phyloP scores from a whole-genome alignment of 2,113 vertebrate species.

The Chlorocebus sabaeus region DNA sequence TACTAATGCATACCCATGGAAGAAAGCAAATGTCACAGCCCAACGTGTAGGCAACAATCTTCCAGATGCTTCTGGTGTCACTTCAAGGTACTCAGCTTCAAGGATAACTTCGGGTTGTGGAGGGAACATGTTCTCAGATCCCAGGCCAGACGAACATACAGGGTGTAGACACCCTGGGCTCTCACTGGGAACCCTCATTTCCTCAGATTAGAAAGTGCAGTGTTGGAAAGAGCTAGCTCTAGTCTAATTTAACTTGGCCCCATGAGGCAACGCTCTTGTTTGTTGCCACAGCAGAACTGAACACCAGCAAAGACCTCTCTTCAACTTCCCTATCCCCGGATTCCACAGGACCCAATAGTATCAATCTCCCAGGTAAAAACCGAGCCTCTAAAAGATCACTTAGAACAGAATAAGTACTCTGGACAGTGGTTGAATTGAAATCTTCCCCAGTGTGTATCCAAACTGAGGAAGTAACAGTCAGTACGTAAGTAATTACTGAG shows the following conservation, averaged over 20 bases:
- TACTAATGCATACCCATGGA: not conserved
- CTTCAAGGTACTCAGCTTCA: not conserved
- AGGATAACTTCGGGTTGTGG: not conserved
- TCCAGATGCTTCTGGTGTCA: not conserved
- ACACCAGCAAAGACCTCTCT: not conserved
- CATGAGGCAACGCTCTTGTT: not conserved
- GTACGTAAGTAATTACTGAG: not conserved
- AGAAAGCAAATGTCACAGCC: not conserved
- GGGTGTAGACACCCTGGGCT: not conserved
- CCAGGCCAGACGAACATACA: not conserved
- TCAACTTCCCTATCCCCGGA: not conserved
- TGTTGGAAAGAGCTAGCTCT: not conserved
- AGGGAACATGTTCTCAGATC: not conserved
- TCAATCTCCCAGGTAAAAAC: not conserved
- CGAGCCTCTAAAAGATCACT: not conserved
- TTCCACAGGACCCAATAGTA: no score
- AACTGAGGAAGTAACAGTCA: not conserved
- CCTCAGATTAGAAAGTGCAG: constrained; percentile 22
- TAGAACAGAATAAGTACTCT: not conserved
- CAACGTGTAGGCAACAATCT: not conserved
- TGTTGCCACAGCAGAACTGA: not conserved
- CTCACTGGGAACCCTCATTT: constrained; percentile 13
- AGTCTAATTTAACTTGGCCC: constrained; percentile 12
- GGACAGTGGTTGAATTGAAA: not conserved
- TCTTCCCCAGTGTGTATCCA: not conserved